These are phyloP conservation scores for Florisuga fusca DNA, from an alignment of 2,797 vertebrate genomes.

Conservation along the genomic window DNA sequence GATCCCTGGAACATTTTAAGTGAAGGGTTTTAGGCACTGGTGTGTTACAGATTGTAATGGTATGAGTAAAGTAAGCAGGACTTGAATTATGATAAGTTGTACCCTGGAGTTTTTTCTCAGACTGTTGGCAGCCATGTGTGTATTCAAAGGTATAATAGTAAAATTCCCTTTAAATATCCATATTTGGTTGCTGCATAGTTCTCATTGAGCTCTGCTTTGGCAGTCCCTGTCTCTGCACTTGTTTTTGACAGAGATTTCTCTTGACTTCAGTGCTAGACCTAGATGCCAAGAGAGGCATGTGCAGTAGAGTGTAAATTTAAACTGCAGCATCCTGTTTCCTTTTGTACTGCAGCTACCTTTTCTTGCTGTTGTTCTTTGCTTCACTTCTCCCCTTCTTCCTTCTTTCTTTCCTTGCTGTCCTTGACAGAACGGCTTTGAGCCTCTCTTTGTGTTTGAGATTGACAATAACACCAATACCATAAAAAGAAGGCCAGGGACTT, in stretches of 20 bases:
- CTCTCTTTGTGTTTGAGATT: conserved; percentile 84
- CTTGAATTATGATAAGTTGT: not conserved
- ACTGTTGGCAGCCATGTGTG: not conserved
- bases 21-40: not conserved
- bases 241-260: not conserved
- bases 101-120: not conserved
- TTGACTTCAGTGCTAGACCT: not conserved
- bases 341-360: not conserved
- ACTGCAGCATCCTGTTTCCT: not conserved
- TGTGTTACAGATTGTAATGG: not conserved
- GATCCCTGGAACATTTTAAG: not conserved
- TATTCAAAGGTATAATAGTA: not conserved
- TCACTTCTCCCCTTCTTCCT: conserved; percentile 60
- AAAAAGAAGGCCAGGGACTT: conserved; percentile 83
- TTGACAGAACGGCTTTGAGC: conserved; percentile 82
- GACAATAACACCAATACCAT: conserved; percentile 85
- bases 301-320: not conserved
- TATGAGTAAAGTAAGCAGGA: conserved; percentile 21
- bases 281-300: not conserved
- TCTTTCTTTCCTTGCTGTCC: conserved; percentile 59
- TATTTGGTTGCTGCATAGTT: conserved; percentile 1
- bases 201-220: conserved; percentile 1
- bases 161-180: not conserved
- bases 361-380: not conserved
- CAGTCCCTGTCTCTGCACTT: not conserved